Base-by-base conservation (phyloP, 2,797 vertebrate genomes). In the Anas acuta region DNA sequence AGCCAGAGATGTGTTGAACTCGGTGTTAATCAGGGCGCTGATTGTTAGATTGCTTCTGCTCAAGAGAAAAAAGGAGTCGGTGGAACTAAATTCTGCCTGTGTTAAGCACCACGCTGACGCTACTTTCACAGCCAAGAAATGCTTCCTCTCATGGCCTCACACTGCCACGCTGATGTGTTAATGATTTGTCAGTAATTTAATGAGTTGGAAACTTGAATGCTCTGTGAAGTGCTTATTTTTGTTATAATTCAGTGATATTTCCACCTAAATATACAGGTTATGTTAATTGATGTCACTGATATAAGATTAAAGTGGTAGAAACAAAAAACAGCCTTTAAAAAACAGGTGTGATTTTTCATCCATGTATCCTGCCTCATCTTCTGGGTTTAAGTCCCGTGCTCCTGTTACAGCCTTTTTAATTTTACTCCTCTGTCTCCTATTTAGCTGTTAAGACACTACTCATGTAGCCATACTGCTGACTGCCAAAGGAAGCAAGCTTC, bases 171-270 rank as follows among this genome's bases (percentile, higher is more conserved):
- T n/a, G 47, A 89, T 0, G 37, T 96, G 96, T 89, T 96, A 92
- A 96, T 96, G 92, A 87, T 89, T 77, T 90, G 60, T 84, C 87
- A 94, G 54, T 78, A 60, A 41, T 60, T 89, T 92, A 86, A 94
- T 77, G 93, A 90, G 83, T 6, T 91, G 75, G 56, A 85, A 87
- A 35, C 4, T 3, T 3, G 79, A 69, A 13, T 77, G 84, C 49
- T 90, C 60, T 96, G 66, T 92, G 89, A 96, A 95, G 93, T 91
- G 65, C 67, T 78, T 49, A 10, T 84, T 89, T 83, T 79, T 69
- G 72, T 76, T 81, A 49, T 22, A 72, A 45, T 82, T 97, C 87
- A 95, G 0, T 89, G 82, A 60, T 91, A 5, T 71, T 92, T 72
- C 91, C 58, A 85, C 64, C 54, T 57, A 57, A 92, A 90, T 32